Percentiles rank a stretch among this genome's conserved stretches.
phyloP scores from a whole-genome alignment of 1,140 invertebrate genomes.

The Cyclina sinensis region DNA sequence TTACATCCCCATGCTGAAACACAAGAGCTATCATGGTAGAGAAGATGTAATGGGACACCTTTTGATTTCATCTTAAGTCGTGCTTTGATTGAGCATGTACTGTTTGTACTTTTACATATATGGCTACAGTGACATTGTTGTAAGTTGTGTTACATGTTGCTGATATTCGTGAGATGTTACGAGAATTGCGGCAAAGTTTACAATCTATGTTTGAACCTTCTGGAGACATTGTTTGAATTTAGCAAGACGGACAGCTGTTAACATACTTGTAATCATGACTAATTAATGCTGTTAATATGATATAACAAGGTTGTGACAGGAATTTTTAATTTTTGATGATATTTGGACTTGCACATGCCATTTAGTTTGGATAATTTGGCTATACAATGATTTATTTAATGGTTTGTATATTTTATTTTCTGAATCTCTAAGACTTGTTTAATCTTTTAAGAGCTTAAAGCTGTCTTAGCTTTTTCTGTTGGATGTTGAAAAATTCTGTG shows the following conservation, averaged over 20 bases:
- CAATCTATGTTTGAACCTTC: background rate
- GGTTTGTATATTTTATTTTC: no score
- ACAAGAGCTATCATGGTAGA: background rate
- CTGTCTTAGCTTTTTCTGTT: no score
- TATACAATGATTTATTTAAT: no score
- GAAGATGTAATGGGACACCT: constrained; percentile 5
- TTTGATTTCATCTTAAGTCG: constrained; percentile 21
- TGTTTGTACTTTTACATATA: background rate
- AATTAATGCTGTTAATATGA: constrained; percentile 2
- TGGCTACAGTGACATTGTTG: background rate
- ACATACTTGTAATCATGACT: constrained; percentile 3
- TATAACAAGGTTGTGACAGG: constrained; percentile 23
- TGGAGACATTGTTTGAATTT: constrained; percentile 1
- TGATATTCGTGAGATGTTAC: constrained; percentile 31
- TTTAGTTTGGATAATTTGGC: no score
- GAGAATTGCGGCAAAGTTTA: constrained; percentile 4
- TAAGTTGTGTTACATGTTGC: background rate
- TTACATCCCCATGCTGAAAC: background rate
- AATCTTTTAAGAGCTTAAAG: no score
- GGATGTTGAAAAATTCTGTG: no score
- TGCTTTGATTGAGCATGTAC: constrained; percentile 13
- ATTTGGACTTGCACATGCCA: no score
- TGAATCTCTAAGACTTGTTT: no score
- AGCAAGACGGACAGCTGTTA: constrained; percentile 1
- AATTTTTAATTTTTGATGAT: background rate